Evolutionary conservation across 2,113 vertebrate genomes (phyloP), one percentile per base, ranked within the genome.

Genomic region (Tor tambroides): DNA sequence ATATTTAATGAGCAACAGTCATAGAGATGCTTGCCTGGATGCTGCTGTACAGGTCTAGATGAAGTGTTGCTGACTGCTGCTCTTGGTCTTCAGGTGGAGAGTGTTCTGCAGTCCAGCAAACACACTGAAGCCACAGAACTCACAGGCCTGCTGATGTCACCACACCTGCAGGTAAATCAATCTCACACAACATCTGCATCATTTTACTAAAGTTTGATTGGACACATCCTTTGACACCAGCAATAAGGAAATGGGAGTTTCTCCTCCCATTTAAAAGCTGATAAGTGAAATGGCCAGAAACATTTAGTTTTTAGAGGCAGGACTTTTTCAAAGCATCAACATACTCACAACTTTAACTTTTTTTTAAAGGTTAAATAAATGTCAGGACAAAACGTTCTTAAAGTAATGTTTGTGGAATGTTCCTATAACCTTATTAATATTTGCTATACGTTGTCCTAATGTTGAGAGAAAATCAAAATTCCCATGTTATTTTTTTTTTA

Each of bases 81-180:
- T 59, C 28, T 26, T 67, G 21, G 11, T 21, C 46, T 46, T n/a
- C 93, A 99, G 98, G 98, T 99, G 23, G 97, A 97, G 88, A 95
- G 88, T 91, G 95, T 97, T 91, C 93, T 99, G 88, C 97, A 96
- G 92, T 94, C 96, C 87, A 94, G 95, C 88, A 95, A 97, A 76
- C 96, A 97, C 65, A 96, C 96, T 88, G 98, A 98, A 92, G 96
- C 96, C 51, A 92, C 96, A 89, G 98, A 99, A 90, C 95, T 99
- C 90, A 94, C 91, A 90, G 92, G 95, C 87, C 95, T 99, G 91
- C 94, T 99, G 91, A 97, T 93, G 93, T 94, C 96, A 15, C 96
- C 97, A 87, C 96, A 98, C 87, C 92, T 99, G 87, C 96, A 98
- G 96, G 98, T 99, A 95, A 54, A 54, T 54, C 17, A 32, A 4